These are phyloP conservation scores for Tachypleus tridentatus DNA, from an alignment of 1,140 invertebrate genomes.

Conservation along the genomic window DNA sequence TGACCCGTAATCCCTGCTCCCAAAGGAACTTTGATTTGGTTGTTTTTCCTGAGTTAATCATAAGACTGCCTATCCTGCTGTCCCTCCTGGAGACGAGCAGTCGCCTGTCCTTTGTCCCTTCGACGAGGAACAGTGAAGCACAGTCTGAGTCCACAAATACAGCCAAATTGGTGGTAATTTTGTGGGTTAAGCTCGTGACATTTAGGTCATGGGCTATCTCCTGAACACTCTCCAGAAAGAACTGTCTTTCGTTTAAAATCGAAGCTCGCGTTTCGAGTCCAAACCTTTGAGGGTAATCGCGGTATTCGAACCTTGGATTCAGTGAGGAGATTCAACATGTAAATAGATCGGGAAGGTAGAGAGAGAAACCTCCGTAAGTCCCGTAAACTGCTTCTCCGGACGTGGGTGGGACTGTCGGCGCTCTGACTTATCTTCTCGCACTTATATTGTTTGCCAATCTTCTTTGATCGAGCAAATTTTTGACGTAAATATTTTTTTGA, in stretches of 20 bases:
- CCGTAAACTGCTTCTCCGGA: slow-evolving; percentile 33
- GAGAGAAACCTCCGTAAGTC: slow-evolving; percentile 38
- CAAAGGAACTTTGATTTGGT: slow-evolving; percentile 20
- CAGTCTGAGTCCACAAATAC: slow-evolving; percentile 38
- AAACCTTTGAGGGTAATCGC: slow-evolving; percentile 27
- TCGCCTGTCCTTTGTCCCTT: slow-evolving; percentile 33
- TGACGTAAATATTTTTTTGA: slow-evolving; percentile 40
- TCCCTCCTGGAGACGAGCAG: slow-evolving; percentile 36
- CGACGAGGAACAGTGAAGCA: slow-evolving; percentile 38
- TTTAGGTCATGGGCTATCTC: slow-evolving; percentile 40
- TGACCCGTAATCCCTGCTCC: slow-evolving; percentile 25
- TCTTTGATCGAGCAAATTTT: slow-evolving; percentile 41
- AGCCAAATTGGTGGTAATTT: slow-evolving; percentile 37
- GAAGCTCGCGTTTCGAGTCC: slow-evolving; percentile 34
- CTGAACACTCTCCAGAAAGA: slow-evolving; percentile 37
- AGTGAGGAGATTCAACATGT: slow-evolving; percentile 38
- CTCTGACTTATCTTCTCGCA: slow-evolving; percentile 25
- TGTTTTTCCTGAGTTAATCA: slow-evolving; percentile 16
- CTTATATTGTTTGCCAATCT: slow-evolving; percentile 38
- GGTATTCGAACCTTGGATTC: slow-evolving; percentile 36
- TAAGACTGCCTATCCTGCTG: slow-evolving; percentile 21
- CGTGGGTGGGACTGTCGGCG: slow-evolving; percentile 20
- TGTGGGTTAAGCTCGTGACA: slow-evolving; percentile 35
- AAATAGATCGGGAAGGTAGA: slow-evolving; percentile 37
- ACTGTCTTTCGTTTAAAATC: slow-evolving; percentile 34